Base-by-base conservation (phyloP, 2,888 invertebrate species). In the Stenotaenia linearis region DNA sequence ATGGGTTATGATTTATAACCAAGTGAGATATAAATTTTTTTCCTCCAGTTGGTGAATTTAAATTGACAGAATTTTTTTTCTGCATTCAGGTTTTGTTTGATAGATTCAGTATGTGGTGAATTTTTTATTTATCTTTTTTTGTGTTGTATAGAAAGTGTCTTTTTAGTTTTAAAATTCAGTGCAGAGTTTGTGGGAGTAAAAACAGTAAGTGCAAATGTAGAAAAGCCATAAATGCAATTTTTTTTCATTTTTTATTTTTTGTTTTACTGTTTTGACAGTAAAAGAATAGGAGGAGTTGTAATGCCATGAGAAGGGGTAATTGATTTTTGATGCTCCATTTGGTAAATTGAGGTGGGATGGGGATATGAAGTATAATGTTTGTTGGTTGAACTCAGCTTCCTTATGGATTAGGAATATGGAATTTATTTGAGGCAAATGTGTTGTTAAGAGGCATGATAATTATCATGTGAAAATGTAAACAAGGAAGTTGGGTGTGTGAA, bases 321-420 rank as follows among this genome's bases (percentile, higher is more conserved):
- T 69, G 69, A 69, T 69, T 69, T 69, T 69, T 69, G 69, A 69
- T 69, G 69, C 69, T 69, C 69, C 69, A 69, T 69, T 69, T 69
- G 69, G 25, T 69, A 69, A 69, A 69, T 69, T 69, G 69, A 69
- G 28, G 69, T 50, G 69, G 69, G 28, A 25, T 28, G 28, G 12
- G 9, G 7, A 25, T 5, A 69, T 3, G 5, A 10, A 69, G 15
- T 15, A 28, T 25, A 28, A 23, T 28, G 28, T 69, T 50, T 40
- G 7, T 40, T 50, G 50, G 7, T 50, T 15, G 50, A 28, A 12
- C 25, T 69, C 25, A 25, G 69, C 69, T 69, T 69, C 69, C 69
- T 69, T 12, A 69, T 69, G 69, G 69, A 69, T 69, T 69, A n/a
- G 21, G 12, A 69, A 15, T 69, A 28, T 69, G 25, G 18, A 69